These are phyloP conservation scores for Scaptomyza caliginosa DNA, from an alignment of 2,888 invertebrate species.

Conservation along the genomic window DNA sequence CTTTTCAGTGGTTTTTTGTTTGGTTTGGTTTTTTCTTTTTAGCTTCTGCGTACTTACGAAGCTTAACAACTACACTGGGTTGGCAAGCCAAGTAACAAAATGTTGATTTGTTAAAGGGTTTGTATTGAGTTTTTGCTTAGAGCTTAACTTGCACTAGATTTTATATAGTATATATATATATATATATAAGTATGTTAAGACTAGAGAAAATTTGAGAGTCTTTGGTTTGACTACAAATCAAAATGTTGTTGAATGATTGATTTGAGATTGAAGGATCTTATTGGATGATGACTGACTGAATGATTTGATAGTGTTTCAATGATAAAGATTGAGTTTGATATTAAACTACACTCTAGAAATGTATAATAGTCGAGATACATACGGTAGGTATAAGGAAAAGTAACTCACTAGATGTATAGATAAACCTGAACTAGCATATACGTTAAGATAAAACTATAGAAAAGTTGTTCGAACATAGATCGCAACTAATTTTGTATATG, in stretches of 20 bases:
- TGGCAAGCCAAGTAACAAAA: conserved; percentile 59
- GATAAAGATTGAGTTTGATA: no score
- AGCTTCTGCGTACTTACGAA: conserved; percentile 71
- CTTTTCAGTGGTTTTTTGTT: conserved; percentile 15
- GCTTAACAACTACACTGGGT: conserved; percentile 64
- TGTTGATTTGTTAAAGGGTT: conserved; percentile 23
- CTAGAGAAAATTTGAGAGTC: conserved; percentile 47
- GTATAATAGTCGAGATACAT: conserved; percentile 33
- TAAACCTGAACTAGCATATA: conserved; percentile 60
- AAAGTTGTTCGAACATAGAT: conserved; percentile 10
- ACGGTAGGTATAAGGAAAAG: no score
- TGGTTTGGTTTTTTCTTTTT: conserved; percentile 16
- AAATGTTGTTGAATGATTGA: conserved; percentile 42
- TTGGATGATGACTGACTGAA: conserved; percentile 26
- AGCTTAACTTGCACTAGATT: conserved; percentile 66
- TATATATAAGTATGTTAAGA: conserved; percentile 44
- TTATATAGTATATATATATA: conserved; percentile 14
- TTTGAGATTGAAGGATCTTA: background rate
- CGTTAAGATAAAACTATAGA: conserved; percentile 17
- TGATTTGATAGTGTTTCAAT: conserved; percentile 35
- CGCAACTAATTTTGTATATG: conserved; percentile 1
- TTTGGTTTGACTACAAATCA: conserved; percentile 55
- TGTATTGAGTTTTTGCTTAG: conserved; percentile 50
- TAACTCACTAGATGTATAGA: conserved; percentile 48
- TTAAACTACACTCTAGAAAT: conserved; percentile 35